phyloP scores from a whole-genome alignment of 2,888 invertebrate genomes.

The Hirtodrosophila duncani region DNA sequence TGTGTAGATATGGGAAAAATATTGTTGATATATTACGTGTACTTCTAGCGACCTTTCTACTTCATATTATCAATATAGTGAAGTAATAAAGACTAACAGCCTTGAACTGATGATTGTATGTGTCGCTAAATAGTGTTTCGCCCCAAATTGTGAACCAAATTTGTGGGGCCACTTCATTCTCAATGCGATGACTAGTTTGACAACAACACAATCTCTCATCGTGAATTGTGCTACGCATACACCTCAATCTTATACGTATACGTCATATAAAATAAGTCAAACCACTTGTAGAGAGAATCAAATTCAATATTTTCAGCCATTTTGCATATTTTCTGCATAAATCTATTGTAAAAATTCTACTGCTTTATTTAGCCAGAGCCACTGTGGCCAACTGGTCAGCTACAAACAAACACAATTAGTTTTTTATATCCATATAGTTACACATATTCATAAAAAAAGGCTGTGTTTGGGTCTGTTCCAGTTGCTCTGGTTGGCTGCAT shows the following conservation, averaged over 20 bases:
- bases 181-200: no score
- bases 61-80: no score
- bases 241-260: background rate
- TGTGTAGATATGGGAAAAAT: no score
- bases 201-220: no score
- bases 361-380: conserved; percentile 37
- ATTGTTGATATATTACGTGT: no score
- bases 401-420: conserved; percentile 1
- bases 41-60: no score
- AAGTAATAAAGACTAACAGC: no score
- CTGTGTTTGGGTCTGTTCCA: conserved; percentile 45
- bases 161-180: no score
- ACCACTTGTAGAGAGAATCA: conserved; percentile 5
- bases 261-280: background rate
- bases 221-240: background rate
- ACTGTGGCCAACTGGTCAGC: conserved; percentile 10
- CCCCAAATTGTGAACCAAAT: no score
- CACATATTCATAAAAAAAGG: no score
- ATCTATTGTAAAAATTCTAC: conserved; percentile 25
- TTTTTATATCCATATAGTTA: conserved; percentile 11
- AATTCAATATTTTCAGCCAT: conserved; percentile 20
- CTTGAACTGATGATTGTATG: no score
- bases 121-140: no score
- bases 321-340: conserved; percentile 25
- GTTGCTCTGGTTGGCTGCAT: conserved; percentile 42